These are phyloP conservation scores for Drosophila bocqueti DNA, from an alignment of 1,140 invertebrate genomes.

Conservation along the genomic window DNA sequence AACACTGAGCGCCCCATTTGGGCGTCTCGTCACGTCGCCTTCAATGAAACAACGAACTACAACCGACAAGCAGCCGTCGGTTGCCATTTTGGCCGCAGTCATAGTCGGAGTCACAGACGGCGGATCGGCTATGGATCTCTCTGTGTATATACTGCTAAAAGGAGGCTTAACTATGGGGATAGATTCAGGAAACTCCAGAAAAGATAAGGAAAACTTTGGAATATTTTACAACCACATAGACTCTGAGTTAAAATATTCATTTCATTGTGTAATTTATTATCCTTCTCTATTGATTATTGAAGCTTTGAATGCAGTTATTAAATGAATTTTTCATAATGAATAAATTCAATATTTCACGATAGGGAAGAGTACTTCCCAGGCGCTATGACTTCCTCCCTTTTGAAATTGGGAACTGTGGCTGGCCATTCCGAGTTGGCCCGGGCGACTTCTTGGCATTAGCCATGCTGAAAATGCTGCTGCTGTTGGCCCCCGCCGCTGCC, in stretches of 20 bases:
- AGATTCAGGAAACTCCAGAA: too few relatives aligned
- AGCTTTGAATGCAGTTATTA: not conserved
- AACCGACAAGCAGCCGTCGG: slow-evolving; percentile 56
- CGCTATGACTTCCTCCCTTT: slow-evolving; percentile 5
- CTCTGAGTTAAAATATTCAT: too few relatives aligned
- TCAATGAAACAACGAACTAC: slow-evolving; percentile 59
- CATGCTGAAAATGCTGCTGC: slow-evolving; percentile 54
- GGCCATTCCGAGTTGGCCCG: slow-evolving; percentile 56
- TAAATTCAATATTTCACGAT: too few relatives aligned
- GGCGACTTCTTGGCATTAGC: slow-evolving; percentile 76
- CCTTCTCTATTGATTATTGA: not conserved
- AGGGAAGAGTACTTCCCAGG: slow-evolving; percentile 9
- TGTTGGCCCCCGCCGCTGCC: slow-evolving; percentile 12
- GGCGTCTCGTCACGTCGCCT: slow-evolving; percentile 80
- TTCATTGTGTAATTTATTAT: too few relatives aligned
- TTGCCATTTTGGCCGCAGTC: slow-evolving; percentile 49
- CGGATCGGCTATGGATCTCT: slow-evolving; percentile 8
- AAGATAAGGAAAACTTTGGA: not conserved
- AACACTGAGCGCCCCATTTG: slow-evolving; percentile 72
- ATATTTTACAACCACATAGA: not conserved
- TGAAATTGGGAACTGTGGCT: slow-evolving; percentile 34
- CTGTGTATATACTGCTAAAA: slow-evolving; percentile 1
- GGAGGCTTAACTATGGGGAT: slow-evolving; percentile 3
- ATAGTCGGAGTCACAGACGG: slow-evolving; percentile 25
- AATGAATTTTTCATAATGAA: too few relatives aligned